These are phyloP conservation scores for Drosophila kikkawai DNA, from an alignment of 1,140 invertebrate genomes.

Conservation along the genomic window DNA sequence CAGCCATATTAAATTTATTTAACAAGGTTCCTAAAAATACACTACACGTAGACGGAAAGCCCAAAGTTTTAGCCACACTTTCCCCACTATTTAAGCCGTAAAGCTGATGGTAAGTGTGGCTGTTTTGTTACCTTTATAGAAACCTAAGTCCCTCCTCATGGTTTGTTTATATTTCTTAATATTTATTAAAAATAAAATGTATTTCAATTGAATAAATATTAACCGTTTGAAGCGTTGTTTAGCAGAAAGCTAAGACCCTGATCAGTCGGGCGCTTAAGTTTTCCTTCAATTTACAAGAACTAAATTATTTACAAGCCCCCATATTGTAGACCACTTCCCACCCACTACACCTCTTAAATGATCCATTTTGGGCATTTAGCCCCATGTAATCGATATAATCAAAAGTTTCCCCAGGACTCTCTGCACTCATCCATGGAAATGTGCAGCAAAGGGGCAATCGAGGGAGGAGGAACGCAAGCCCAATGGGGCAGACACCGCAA, in stretches of 20 bases:
- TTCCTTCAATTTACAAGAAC: no score
- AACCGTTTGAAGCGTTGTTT: no score
- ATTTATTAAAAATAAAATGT: no score
- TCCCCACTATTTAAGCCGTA: background rate
- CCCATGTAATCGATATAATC: conserved; percentile 41
- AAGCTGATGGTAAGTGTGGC: conserved; percentile 8
- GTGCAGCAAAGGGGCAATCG: background rate
- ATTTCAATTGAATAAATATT: no score
- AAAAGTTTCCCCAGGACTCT: conserved; percentile 24
- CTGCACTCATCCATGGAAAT: conserved; percentile 1
- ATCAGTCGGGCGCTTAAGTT: no score
- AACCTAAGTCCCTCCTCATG: background rate
- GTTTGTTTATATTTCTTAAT: background rate
- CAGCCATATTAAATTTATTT: conserved; percentile 44
- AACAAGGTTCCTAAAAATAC: conserved; percentile 36
- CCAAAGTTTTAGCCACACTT: background rate
- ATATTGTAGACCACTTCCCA: background rate
- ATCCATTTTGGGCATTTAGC: conserved; percentile 35
- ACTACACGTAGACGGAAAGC: conserved; percentile 12
- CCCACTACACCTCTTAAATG: conserved; percentile 1
- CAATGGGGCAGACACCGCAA: conserved; percentile 46
- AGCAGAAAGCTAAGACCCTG: no score
- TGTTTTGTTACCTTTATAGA: background rate
- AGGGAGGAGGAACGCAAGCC: background rate
- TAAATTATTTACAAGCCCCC: background rate